Evolutionary conservation across 2,888 invertebrate species (phyloP).

Genomic region (Brenthis ino): DNA sequence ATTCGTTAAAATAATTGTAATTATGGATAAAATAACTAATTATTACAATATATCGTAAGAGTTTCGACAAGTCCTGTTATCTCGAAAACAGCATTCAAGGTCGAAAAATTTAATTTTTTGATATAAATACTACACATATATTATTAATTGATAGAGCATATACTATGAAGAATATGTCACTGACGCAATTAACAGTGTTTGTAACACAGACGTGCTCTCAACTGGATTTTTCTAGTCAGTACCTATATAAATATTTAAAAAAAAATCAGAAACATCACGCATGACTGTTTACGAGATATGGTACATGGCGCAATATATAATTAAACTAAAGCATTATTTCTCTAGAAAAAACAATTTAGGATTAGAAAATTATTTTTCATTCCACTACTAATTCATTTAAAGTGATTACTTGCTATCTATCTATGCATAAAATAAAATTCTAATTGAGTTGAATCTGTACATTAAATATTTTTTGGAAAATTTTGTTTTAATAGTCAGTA

Average conservation of each 20-base stretch:
- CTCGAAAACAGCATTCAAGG: background rate
- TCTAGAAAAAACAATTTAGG: background rate
- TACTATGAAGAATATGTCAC: conserved; percentile 15
- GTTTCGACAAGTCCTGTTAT: conserved; percentile 4
- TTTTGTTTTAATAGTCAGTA: no score
- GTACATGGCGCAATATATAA: background rate
- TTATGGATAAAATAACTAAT: background rate
- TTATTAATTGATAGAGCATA: conserved; percentile 3
- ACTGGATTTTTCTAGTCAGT: conserved; percentile 35
- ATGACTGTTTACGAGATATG: conserved; percentile 22
- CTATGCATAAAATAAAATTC: no score
- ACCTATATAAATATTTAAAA: conserved; percentile 14
- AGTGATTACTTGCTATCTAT: no score
- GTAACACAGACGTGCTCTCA: conserved; percentile 37
- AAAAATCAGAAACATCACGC: conserved; percentile 38
- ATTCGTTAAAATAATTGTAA: no score
- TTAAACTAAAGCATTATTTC: background rate
- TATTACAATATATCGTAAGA: background rate
- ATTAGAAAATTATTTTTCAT: background rate
- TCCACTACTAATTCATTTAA: no score
- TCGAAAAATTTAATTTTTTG: conserved; percentile 15
- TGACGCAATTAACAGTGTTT: conserved; percentile 27
- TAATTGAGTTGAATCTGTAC: no score
- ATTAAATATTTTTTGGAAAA: no score
- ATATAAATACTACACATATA: background rate